These are phyloP conservation scores for Acromyrmex heyeri DNA, from an alignment of 1,140 invertebrate genomes.

Conservation along the genomic window DNA sequence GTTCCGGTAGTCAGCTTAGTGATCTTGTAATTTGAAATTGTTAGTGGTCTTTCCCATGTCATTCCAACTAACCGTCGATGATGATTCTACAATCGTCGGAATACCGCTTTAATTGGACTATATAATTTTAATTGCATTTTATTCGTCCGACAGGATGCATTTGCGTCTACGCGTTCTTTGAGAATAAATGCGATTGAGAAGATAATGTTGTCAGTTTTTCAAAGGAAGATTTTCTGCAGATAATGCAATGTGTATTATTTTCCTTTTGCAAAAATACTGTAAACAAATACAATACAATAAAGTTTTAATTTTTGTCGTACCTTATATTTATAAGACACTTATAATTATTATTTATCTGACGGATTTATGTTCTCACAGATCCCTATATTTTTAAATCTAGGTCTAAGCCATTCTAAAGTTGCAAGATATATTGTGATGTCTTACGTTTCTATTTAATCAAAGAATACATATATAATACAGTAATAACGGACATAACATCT, in stretches of 20 bases:
- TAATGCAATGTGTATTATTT: background rate
- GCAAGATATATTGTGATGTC: background rate
- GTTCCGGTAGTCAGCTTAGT: conserved; percentile 10
- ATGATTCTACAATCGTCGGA: conserved; percentile 1
- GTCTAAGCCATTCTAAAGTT: background rate
- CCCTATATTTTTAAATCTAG: background rate
- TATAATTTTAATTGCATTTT: conserved; percentile 24
- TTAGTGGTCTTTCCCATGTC: conserved; percentile 1
- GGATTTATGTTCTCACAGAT: background rate
- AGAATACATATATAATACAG: background rate
- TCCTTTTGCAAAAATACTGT: background rate
- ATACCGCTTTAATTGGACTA: background rate
- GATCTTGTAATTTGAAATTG: conserved; percentile 73
- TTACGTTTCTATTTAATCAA: background rate
- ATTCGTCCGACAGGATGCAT: background rate
- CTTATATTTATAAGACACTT: background rate
- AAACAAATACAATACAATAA: background rate
- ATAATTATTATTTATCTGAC: background rate
- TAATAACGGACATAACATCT: background rate
- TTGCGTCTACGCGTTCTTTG: background rate
- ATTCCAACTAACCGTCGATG: background rate
- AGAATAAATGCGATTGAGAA: background rate
- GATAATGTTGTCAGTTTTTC: background rate
- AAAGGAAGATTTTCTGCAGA: background rate
- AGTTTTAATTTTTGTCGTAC: background rate